Evolutionary conservation across 2,797 vertebrate species (phyloP), one percentile per base, ranked within the genome.

Genomic region (Melanogrammus aeglefinus): DNA sequence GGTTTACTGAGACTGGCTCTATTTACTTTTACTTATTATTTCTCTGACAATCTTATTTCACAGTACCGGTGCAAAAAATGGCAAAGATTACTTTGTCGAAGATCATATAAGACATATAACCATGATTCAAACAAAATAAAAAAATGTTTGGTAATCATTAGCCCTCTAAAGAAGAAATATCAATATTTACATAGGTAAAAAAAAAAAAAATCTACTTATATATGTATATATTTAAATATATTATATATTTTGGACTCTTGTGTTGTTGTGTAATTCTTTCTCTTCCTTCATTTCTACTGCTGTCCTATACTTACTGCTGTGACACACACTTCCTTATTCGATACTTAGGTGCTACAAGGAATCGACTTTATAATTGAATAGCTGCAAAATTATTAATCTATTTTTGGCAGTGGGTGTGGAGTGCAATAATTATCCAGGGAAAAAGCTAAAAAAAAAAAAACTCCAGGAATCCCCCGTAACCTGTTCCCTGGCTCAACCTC

Each of bases 381-480:
- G 86, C 86, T 39, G 57, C 6, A 74, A 84, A 82, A 79, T 69
- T 0, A 66, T 83, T 36, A 85, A 81, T 72, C 78, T 82, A 78
- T 86, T 79, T 79, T 79, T 8, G 0, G 75, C 38, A 80, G 73
- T 85, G 90, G 92, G 92, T 87, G 92, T 90, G 88, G 85, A 91
- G 74, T 81, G 18, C 2, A 75, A 84, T 92, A 89, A 92, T 92
- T 92, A 92, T 93, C 85, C 93, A 88, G 92, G 88, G 91, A 92
- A 71, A 71, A 33, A 31, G 29, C 31, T 12, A 4, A n/a, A 93
- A 57, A 93, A 93, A 88, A 78, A 86, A 92, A 86, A 85, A 94
- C 95, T 89, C 92, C 86, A 85, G 93, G 94, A 95, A 95, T 95
- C 94, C 87, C 87, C 94, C 93, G 12, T 82, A 95, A 95, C 94